These are phyloP conservation scores for Nymphalis polychloros DNA, from an alignment of 2,888 invertebrate genomes.

Conservation along the genomic window DNA sequence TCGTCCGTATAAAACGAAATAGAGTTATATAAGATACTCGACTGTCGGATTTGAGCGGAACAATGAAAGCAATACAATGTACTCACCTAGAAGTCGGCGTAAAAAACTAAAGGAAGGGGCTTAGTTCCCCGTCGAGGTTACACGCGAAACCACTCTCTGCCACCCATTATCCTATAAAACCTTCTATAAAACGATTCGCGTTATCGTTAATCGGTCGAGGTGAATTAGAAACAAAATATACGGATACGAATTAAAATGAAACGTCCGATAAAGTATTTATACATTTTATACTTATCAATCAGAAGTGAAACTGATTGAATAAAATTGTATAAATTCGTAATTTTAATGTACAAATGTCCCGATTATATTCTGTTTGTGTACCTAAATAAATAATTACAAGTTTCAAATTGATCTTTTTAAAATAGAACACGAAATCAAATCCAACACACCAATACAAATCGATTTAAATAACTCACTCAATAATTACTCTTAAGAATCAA, in stretches of 20 bases:
- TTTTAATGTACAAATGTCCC: no score
- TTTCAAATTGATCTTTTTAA: no score
- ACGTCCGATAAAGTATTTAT: no score
- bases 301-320: no score
- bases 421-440: no score
- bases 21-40: slow-evolving; percentile 14
- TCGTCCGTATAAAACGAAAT: neutral
- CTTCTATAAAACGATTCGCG: slow-evolving; percentile 38
- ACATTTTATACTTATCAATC: no score
- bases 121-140: slow-evolving; percentile 57
- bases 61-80: slow-evolving; percentile 64
- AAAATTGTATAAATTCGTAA: no score
- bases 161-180: slow-evolving; percentile 51
- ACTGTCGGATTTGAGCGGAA: slow-evolving; percentile 30
- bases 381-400: no score
- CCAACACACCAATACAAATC: no score
- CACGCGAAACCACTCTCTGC: slow-evolving; percentile 74
- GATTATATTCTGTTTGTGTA: no score
- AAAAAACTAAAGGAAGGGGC: slow-evolving; percentile 71
- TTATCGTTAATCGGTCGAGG: slow-evolving; percentile 35
- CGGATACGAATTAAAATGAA: neutral
- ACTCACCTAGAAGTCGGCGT: slow-evolving; percentile 51
- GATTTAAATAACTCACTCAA: no score
- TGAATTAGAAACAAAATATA: slow-evolving; percentile 17
- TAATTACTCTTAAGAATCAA: no score